Percentiles rank a stretch among this genome's conserved stretches.
Conservation (phyloP, 2,113 vertebrate genomes). For the Callipepla squamata region DNA sequence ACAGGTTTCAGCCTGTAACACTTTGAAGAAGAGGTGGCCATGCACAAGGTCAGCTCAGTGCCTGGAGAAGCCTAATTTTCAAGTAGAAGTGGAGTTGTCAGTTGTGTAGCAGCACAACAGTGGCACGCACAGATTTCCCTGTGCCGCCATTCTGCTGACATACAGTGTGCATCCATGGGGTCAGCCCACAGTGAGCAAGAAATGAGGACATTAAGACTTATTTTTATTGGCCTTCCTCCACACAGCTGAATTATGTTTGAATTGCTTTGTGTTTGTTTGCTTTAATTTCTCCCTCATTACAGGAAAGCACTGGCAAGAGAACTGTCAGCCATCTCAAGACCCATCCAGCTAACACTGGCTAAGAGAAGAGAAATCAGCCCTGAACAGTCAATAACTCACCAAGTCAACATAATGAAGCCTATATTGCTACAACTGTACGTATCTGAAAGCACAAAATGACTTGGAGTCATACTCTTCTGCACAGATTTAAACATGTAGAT, state of each 20-base stretch:
- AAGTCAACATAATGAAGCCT: background rate
- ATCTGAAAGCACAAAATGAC: background rate
- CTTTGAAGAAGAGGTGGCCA: background rate
- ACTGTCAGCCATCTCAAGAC: background rate
- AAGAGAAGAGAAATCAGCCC: background rate
- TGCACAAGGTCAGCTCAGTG: background rate
- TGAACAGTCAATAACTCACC: background rate
- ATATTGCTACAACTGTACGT: background rate
- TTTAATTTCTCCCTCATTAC: conserved; percentile 47
- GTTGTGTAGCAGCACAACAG: background rate
- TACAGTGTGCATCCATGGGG: background rate
- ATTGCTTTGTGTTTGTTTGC: conserved; percentile 15
- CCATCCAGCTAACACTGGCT: background rate
- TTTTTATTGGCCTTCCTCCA: conserved; percentile 41
- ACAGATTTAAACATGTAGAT: background rate
- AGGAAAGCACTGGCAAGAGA: conserved; percentile 6
- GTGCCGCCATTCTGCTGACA: fast-evolving
- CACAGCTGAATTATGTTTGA: background rate
- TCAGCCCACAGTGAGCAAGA: background rate
- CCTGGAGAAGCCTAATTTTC: background rate
- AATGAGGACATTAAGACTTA: background rate
- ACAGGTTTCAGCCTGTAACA: fast-evolving
- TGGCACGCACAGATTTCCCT: fast-evolving
- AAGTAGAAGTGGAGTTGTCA: background rate
- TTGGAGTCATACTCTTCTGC: background rate